Conservation (phyloP, 2,888 invertebrate species). For the Macrophya annulata region DNA sequence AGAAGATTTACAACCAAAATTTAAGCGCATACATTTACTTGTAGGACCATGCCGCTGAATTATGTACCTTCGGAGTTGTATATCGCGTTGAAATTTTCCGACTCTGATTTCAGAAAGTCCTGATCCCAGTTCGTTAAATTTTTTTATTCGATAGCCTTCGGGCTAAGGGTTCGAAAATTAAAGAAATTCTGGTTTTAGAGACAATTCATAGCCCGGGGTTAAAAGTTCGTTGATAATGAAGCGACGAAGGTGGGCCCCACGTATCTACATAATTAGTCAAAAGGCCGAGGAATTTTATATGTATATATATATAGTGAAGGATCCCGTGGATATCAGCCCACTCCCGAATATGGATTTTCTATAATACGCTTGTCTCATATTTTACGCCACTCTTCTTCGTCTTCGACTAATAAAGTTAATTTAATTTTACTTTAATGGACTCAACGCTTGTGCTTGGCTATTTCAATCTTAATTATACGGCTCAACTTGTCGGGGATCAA, state of each 20-base stretch:
- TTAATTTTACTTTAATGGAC: slow-evolving; percentile 39
- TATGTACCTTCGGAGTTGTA: neutral
- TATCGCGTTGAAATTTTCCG: neutral
- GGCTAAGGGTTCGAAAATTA: neutral
- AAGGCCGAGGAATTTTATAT: slow-evolving; percentile 4
- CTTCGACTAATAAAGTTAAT: slow-evolving; percentile 46
- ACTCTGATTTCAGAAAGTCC: neutral
- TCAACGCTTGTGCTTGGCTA: slow-evolving; percentile 27
- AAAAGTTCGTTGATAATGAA: slow-evolving; percentile 25
- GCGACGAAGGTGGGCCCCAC: slow-evolving; percentile 18
- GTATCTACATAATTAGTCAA: slow-evolving; percentile 35
- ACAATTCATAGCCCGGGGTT: slow-evolving; percentile 1
- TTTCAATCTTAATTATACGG: slow-evolving; percentile 50
- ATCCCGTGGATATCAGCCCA: neutral
- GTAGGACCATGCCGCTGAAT: neutral
- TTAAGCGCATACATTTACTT: neutral
- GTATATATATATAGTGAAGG: neutral
- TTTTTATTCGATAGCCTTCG: neutral
- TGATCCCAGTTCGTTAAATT: neutral
- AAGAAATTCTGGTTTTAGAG: slow-evolving; percentile 20
- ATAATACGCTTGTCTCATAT: slow-evolving; percentile 35
- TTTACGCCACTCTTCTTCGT: slow-evolving; percentile 37
- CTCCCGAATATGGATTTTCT: slow-evolving; percentile 50
- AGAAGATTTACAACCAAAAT: neutral
- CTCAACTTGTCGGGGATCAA: slow-evolving; percentile 25